These are phyloP conservation scores for Sphaerophoria rueppellii DNA, from an alignment of 2,888 invertebrate species.

Conservation along the genomic window DNA sequence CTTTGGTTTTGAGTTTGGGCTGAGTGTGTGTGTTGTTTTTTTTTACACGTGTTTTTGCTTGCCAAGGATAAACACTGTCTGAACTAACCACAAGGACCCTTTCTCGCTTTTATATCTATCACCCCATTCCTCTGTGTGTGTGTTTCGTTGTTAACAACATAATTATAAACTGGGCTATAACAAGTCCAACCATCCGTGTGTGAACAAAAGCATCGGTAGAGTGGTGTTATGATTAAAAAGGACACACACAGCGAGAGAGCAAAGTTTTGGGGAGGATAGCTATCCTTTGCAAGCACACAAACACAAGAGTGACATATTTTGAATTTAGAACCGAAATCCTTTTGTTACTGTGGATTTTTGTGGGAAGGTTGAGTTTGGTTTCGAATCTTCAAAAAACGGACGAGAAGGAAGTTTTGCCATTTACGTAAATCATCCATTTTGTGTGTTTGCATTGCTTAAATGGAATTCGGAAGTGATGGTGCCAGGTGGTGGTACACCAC, in stretches of 20 bases:
- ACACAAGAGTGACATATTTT: slow-evolving; percentile 23
- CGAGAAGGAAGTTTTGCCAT: background rate
- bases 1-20: background rate
- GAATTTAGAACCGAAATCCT: slow-evolving; percentile 14
- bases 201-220: slow-evolving; percentile 16
- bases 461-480: slow-evolving; percentile 53
- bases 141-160: slow-evolving; percentile 32
- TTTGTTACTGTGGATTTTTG: background rate
- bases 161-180: slow-evolving; percentile 61
- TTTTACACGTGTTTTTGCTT: slow-evolving; percentile 38
- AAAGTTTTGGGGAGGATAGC: slow-evolving; percentile 4
- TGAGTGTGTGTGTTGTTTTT: slow-evolving; percentile 1
- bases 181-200: slow-evolving; percentile 42
- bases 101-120: background rate
- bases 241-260: background rate
- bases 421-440: slow-evolving; percentile 58
- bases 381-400: background rate
- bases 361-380: background rate
- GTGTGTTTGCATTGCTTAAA: slow-evolving; percentile 40
- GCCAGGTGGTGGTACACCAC: slow-evolving; percentile 62
- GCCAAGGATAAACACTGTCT: slow-evolving; percentile 44
- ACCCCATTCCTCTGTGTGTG: background rate
- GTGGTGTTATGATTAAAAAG: slow-evolving; percentile 15
- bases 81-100: slow-evolving; percentile 24
- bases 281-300: slow-evolving; percentile 1